Base-by-base conservation (phyloP, 1,140 invertebrate species). In the Steinernema feltiae region DNA sequence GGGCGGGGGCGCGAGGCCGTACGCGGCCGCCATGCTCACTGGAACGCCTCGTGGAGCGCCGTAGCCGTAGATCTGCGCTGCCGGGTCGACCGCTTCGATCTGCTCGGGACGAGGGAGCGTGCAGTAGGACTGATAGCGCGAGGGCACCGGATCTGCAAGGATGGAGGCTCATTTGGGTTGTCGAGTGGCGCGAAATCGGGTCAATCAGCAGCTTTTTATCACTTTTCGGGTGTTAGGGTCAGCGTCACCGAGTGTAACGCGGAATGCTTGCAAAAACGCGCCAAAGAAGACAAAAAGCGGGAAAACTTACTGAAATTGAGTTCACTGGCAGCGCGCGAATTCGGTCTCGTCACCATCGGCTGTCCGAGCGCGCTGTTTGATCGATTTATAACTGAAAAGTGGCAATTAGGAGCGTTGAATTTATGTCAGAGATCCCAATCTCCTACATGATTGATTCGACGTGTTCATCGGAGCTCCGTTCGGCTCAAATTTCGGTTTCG, bases 281-380 rank as follows among this genome's bases (percentile, higher is more conserved):
- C n/a, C n/a, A n/a, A n/a, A n/a, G n/a, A n/a, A n/a, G n/a, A n/a
- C n/a, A 41, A 18, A 41, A 63, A 7, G 24, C 2, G 53, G 7
- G 24, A 63, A 3, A n/a, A 63, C 53, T 63, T 63, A 63, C 53
- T 63, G 53, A 63, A 63, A 21, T 63, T 63, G 24, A 63, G 53
- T 27, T 63, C 53, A 63, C 53, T 63, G 24, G 53, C 53, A 27
- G 53, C 53, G 53, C 53, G 53, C 24, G 53, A 63, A 21, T 63
- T 63, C 53, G 53, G 53, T 17, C 53, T 12, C 24, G 53, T 63
- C 2, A 63, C 24, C 15, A 63, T 63, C 12, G 53, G 24, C 53
- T 63, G 53, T 27, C 53, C 53, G 24, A 63, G 53, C 53, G 53
- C 53, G 53, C 53, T 63, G 53, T 63, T 63, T 27, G 53, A 63